Conservation (phyloP, 2,797 vertebrate genomes). For the Poeciliopsis paucimaculata region DNA sequence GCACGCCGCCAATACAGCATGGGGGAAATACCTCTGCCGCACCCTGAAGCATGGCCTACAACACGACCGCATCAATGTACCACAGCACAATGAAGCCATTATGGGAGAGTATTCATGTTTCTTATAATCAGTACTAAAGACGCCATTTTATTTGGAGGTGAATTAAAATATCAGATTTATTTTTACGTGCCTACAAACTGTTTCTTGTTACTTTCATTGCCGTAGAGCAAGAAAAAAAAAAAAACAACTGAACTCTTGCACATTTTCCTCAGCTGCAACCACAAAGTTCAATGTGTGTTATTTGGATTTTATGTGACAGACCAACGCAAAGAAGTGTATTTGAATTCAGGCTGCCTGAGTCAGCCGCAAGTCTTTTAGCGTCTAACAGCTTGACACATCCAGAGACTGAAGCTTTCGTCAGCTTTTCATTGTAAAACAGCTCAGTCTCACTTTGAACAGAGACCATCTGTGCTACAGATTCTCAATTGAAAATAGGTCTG, state of each 20-base stretch:
- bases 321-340: not conserved
- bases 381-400: not conserved
- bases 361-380: not conserved
- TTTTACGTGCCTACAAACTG: not conserved
- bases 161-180: constrained; percentile 28
- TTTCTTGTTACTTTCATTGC: not conserved
- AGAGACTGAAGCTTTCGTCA: not conserved
- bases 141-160: constrained; percentile 16
- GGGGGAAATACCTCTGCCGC: constrained; percentile 54
- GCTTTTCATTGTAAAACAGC: not conserved
- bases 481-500: not conserved
- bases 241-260: not conserved
- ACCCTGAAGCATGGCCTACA: constrained; percentile 23
- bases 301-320: not conserved
- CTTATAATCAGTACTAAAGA: constrained; percentile 56
- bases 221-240: not conserved
- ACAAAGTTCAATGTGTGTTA: not conserved
- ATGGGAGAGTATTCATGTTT: constrained; percentile 39
- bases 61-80: constrained; percentile 28
- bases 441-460: not conserved
- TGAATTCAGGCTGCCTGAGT: not conserved
- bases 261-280: not conserved
- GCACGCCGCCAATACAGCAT: constrained; percentile 55
- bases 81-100: constrained; percentile 60
- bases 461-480: not conserved